A percentile compares a stretch with the other conserved stretches of the same genome.
Evolutionary conservation across 2,113 vertebrate species (phyloP).

Genomic region (Brevimyrus niger): DNA sequence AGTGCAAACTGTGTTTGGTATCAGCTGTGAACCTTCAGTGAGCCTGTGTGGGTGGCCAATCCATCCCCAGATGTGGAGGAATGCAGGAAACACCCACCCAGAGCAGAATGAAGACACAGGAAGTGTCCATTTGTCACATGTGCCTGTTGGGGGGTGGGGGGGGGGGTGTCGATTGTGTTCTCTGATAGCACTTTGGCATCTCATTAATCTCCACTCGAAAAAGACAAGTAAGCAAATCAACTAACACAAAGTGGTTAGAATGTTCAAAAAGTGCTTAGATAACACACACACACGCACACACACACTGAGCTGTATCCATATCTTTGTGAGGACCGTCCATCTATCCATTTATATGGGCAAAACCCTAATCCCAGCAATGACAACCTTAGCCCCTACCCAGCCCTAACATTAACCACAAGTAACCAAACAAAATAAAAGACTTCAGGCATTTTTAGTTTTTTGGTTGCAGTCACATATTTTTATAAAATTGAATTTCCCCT

Average conservation of each 20-base stretch:
- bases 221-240: not conserved
- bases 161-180: not conserved
- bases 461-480: too few species aligned
- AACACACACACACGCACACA: not conserved
- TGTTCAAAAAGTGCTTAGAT: not conserved
- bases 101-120: not conserved
- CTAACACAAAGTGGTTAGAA: not conserved
- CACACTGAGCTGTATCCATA: not conserved
- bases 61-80: not conserved
- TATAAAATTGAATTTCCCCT: too few species aligned
- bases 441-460: too few species aligned
- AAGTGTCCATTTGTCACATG: not conserved
- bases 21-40: conserved; percentile 27
- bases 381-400: too few species aligned
- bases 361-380: too few species aligned
- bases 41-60: conserved; percentile 20
- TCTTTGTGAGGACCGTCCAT: too few species aligned
- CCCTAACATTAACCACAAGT: too few species aligned
- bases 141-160: not conserved
- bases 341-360: too few species aligned
- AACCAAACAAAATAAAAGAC: too few species aligned
- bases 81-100: not conserved
- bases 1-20: not conserved
- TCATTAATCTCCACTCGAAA: not conserved
- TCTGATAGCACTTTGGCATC: not conserved